Evolutionary conservation across 2,113 vertebrate species (phyloP).

Genomic region (Lutjanus erythropterus): DNA sequence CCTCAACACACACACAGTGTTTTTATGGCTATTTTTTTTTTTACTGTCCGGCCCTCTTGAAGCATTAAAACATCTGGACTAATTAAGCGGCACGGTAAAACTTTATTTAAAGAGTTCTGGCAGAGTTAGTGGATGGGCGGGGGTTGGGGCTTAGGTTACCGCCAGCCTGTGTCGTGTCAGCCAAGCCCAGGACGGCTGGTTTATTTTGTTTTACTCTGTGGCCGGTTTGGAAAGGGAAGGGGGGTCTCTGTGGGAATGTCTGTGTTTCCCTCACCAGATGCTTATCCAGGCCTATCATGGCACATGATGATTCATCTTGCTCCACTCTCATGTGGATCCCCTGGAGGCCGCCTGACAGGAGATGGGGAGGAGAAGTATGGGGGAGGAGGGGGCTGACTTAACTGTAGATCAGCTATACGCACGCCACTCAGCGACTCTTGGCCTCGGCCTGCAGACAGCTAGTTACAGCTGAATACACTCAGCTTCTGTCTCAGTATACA

Average conservation of each 20-base stretch:
- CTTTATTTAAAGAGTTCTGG: conserved; percentile 76
- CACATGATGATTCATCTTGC: conserved; percentile 59
- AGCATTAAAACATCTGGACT: conserved; percentile 81
- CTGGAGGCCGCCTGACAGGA: conserved; percentile 40
- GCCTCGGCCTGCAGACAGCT: conserved; percentile 10
- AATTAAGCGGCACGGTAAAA: conserved; percentile 72
- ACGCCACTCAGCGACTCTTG: conserved; percentile 19
- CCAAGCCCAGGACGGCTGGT: conserved; percentile 60
- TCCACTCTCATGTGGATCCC: conserved; percentile 50
- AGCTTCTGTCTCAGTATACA: conserved; percentile 8
- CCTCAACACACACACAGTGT: conserved; percentile 14
- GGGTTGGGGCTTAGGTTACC: conserved; percentile 61
- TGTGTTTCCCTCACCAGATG: conserved; percentile 67
- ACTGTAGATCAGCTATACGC: conserved; percentile 44
- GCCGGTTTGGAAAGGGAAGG: conserved; percentile 55
- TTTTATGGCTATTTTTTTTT: conserved; percentile 65
- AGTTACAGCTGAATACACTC: conserved; percentile 20
- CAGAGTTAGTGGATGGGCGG: conserved; percentile 31
- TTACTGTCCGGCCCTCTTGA: conserved; percentile 35
- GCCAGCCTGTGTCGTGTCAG: conserved; percentile 67
- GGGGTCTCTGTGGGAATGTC: conserved; percentile 64
- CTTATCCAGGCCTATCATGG: conserved; percentile 59
- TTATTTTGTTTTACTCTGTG: conserved; percentile 77
- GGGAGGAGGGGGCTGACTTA: conserved; percentile 21
- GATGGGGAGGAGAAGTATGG: conserved; percentile 16